Base-by-base conservation (phyloP, 2,888 invertebrate species). In the Drosophila neonasuta region DNA sequence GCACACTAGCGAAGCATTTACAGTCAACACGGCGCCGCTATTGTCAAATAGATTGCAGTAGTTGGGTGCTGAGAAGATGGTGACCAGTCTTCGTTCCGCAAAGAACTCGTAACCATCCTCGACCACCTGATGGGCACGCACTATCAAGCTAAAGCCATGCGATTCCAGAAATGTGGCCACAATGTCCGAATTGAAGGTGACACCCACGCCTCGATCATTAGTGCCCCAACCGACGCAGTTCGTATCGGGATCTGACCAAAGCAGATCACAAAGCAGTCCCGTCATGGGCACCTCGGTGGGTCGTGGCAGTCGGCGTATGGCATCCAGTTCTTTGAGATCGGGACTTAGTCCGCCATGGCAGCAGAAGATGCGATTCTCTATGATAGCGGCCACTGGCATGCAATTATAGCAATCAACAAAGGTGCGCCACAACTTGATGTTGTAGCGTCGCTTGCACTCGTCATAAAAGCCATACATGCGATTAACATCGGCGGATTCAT, bases 91-190 rank as follows among this genome's bases (percentile, higher is more conserved):
- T 1, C 54, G 61, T 0, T 45, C 36, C 8, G 61, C 71, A 48
- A 71, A 71, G 39, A 71, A 71, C n/a, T 71, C 65, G 13, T 71
- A 71, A 0, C 71, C 71, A 30, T 71, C 71, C 42, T 71, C 46
- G n/a, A 71, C 71, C n/a, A 65, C 58, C 50, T 71, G 65, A 41
- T 71, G 71, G 8, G 54, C 71, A 2, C 71, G 71, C 41, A 61
- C 60, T 2, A 71, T 58, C 24, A 71, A 4, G 20, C 58, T 46
- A n/a, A 71, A 51, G 1, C 30, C 30, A 50, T 71, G 15, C n/a
- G 9, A 0, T 0, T 29, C 20, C 4, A 64, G 30, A 13, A 71
- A 71, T 1, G 32, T 0, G 9, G 29, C 3, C 0, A 71, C 64
- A 5, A 70, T 42, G 20, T 15, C 9, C 1, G 34, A 13, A 5